Evolutionary conservation across 2,797 vertebrate genomes (phyloP).

Genomic region (Austrolebias charrua): DNA sequence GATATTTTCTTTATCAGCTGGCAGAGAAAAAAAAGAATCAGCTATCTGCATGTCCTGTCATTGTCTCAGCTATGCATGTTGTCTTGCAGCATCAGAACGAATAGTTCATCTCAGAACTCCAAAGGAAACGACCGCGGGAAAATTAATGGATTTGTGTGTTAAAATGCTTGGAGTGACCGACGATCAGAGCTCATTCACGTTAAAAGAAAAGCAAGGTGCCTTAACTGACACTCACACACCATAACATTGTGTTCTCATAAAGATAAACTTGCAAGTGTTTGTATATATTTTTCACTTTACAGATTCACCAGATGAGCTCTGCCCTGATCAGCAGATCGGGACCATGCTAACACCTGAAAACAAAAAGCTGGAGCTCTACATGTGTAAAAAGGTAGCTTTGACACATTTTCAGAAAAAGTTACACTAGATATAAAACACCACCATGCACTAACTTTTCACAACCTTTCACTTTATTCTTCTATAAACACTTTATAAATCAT

Average conservation of each 20-base stretch:
- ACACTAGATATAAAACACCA: not conserved
- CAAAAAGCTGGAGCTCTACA: conserved; percentile 72
- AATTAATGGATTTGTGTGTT: conserved; percentile 68
- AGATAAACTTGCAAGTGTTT: not conserved
- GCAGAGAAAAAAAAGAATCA: not conserved
- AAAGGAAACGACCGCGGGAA: conserved; percentile 67
- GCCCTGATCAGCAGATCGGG: conserved; percentile 70
- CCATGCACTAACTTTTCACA: not conserved
- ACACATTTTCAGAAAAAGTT: not conserved
- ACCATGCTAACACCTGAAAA: conserved; percentile 62
- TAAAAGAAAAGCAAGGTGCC: conserved; percentile 70
- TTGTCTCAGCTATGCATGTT: conserved; percentile 19
- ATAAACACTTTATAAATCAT: too few relatives aligned
- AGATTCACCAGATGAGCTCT: conserved; percentile 66
- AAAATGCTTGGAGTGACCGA: conserved; percentile 73
- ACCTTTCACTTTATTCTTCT: not conserved
- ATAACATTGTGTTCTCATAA: not conserved
- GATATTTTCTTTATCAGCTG: not conserved
- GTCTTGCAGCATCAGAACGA: conserved; percentile 71
- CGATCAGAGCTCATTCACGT: conserved; percentile 63
- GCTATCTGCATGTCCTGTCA: not conserved
- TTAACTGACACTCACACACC: too few relatives aligned
- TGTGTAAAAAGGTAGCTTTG: conserved; percentile 69
- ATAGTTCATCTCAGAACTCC: conserved; percentile 76
- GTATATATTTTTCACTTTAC: conserved; percentile 33